Base-by-base conservation (phyloP, 2,797 vertebrate genomes). In the Sebastes wilsoni region DNA sequence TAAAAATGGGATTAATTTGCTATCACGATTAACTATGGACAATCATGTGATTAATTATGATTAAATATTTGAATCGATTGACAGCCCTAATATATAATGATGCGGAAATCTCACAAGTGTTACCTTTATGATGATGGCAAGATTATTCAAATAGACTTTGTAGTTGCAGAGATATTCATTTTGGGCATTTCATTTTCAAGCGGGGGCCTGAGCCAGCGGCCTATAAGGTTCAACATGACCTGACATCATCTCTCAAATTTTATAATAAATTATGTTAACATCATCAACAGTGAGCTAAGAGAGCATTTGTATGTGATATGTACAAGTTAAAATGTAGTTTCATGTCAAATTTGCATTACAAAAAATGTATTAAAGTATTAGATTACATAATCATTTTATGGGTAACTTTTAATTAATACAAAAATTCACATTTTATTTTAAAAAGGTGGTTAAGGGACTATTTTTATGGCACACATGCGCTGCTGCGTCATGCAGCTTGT, bases 191-290 rank as follows among this genome's bases (percentile, higher is more conserved):
- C 5, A n/a, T 61, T n/a, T 32, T 34, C 9, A 32, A 34, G 59
- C 10, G 3, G 20, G 4, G 58, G 59, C 18, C 58, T 1, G 58
- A 18, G 46, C 22, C 22, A 18, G 2, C 1, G 16, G 23, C 14
- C 42, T 46, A 55, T 55, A 0, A 0, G 42, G 42, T 46, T 36
- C 4, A 0, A 22, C 11, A 62, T 54, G 18, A 25, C 55, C 38
- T n/a, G 3, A 58, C 22, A 11, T 22, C 8, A n/a, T 61, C 27
- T 20, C 13, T 46, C 34, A 2, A 20, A 5, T 67, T 3, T 36
- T 78, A 58, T 55, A 56, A 65, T 46, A 55, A 23, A 34, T 49
- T 32, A 56, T 56, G 67, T 36, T 36, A 54, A 79, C 34, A n/a
- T 56, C 34, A 58, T 14, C 14, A 49, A 6, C 30, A 28, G 18